Evolutionary conservation across 2,113 vertebrate genomes (phyloP), one percentile per base, ranked within the genome.

Genomic region (Phyllostomus hastatus): DNA sequence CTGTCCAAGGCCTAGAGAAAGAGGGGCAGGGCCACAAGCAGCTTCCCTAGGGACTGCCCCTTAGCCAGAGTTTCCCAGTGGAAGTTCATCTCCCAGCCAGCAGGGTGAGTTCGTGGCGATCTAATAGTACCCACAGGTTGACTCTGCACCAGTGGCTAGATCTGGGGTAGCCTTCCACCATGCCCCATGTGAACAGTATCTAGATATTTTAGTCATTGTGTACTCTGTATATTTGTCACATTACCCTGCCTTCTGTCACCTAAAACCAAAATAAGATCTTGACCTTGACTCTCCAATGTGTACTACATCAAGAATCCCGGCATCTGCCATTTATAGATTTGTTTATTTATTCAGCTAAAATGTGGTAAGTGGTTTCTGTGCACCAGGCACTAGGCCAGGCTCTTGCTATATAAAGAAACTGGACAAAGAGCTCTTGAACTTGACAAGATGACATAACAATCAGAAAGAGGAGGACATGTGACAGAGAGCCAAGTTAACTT

Each of bases 311-410:
- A 72, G 80, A 64, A 38, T n/a, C 35, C 72, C 41, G 12, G 66
- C 11, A n/a, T 33, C 43, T 83, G 67, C 15, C 67, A 31, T 59
- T 86, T 89, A 70, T 17, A 72, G 59, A 73, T 86, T 19, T 82
- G 73, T 66, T 94, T 46, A 41, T 80, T 88, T 73, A 59, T 43
- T 92, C 67, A 41, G 22, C 33, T 84, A 88, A 85, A 93, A 95
- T 52, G 61, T 20, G 31, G 43, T 64, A 70, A 61, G 50, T 61
- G 43, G 72, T 48, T 35, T 61, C 66, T 4, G 3, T 31, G 31
- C 1, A 17, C 57, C 50, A 86, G 91, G 22, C 61, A 20, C 61
- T 16, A 59, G 28, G 17, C 75, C 94, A 81, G 67, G 11, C 22
- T 43, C 59, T 26, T 59, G 24, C 59, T 92, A 19, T 43, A 50